These are phyloP conservation scores for Dione juno DNA, from an alignment of 2,888 invertebrate genomes.

Conservation along the genomic window DNA sequence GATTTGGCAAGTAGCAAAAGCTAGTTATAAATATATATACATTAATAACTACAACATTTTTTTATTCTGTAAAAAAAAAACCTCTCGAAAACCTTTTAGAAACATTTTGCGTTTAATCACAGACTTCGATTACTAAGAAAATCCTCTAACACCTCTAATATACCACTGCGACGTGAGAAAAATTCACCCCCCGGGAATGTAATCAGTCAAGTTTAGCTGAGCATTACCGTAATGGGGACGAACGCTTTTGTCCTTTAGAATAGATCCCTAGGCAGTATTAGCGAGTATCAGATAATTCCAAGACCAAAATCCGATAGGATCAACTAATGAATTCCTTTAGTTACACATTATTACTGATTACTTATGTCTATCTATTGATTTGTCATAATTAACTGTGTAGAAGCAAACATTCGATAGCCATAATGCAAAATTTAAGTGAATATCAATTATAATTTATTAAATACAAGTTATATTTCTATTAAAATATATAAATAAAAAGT, in stretches of 20 bases:
- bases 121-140: conserved; percentile 66
- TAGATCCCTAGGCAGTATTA: conserved; percentile 41
- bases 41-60: too few species aligned
- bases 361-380: conserved; percentile 21
- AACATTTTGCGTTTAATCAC: conserved; percentile 48
- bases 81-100: not conserved
- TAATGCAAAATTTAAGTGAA: not conserved
- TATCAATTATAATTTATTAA: not conserved
- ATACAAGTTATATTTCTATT: not conserved
- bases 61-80: too few species aligned
- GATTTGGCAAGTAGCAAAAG: too few species aligned
- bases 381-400: not conserved
- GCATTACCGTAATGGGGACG: conserved; percentile 71
- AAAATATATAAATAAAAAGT: not conserved
- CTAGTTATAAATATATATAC: too few species aligned
- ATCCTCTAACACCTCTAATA: conserved; percentile 68
- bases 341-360: conserved; percentile 28
- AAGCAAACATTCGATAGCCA: not conserved
- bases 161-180: conserved; percentile 63
- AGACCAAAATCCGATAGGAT: conserved; percentile 35
- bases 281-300: conserved; percentile 36
- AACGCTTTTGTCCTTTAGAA: conserved; percentile 59
- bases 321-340: conserved; percentile 37
- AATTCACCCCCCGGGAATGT: conserved; percentile 68
- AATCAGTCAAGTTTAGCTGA: conserved; percentile 77